Evolutionary conservation across 2,797 vertebrate species (phyloP).

Genomic region (Botia almorhae): DNA sequence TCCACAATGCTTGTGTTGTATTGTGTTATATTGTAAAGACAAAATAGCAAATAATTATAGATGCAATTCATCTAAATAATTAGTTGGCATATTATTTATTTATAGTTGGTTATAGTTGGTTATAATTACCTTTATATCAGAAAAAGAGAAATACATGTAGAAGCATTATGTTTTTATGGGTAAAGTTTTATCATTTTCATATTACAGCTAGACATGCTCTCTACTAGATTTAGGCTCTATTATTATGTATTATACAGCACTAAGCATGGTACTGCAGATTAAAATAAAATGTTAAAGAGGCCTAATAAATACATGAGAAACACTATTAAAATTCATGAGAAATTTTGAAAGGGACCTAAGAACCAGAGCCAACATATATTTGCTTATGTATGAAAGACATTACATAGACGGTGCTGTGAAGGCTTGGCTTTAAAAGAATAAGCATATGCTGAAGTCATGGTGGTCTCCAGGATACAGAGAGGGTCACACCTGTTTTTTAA

Average conservation of each 20-base stretch:
- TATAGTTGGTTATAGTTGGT: too few species aligned
- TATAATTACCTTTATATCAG: not conserved
- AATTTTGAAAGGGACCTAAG: conserved; percentile 35
- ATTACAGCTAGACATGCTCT: not conserved
- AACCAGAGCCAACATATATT: conserved; percentile 40
- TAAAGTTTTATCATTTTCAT: not conserved
- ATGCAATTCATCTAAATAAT: too few species aligned
- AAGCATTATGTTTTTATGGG: not conserved
- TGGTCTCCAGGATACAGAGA: conserved; percentile 74
- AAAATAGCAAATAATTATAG: too few species aligned
- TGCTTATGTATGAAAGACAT: conserved; percentile 52
- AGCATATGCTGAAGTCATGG: conserved; percentile 63
- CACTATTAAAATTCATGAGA: conserved; percentile 49
- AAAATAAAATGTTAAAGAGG: conserved; percentile 33
- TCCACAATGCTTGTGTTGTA: too few species aligned
- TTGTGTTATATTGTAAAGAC: too few species aligned
- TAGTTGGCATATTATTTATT: too few species aligned
- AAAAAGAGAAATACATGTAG: not conserved
- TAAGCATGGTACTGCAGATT: not conserved
- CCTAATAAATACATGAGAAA: conserved; percentile 37
- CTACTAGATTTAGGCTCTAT: not conserved
- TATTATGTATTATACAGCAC: not conserved
- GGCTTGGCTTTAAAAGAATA: conserved; percentile 42
- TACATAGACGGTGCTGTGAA: conserved; percentile 29
- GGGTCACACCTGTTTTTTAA: conserved; percentile 75